These are phyloP conservation scores for Epinotia ramella DNA, from an alignment of 2,888 invertebrate species.

Conservation along the genomic window DNA sequence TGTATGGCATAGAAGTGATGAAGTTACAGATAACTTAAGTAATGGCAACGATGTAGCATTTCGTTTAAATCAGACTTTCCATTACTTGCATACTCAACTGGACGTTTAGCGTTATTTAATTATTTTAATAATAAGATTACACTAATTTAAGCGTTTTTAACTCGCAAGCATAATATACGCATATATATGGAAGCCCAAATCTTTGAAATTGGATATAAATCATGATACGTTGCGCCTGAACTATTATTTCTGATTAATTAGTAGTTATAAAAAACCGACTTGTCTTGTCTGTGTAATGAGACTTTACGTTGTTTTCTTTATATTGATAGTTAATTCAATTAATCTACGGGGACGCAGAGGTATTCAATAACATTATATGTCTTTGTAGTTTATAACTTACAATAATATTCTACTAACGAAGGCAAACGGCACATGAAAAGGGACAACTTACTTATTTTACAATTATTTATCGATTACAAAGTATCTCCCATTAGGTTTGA, in stretches of 20 bases:
- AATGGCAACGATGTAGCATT: slow-evolving; percentile 53
- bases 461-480: not conserved
- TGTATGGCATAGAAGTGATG: not conserved
- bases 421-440: slow-evolving; percentile 14
- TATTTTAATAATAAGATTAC: slow-evolving; percentile 28
- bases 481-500: not conserved
- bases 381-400: slow-evolving; percentile 10
- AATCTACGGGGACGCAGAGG: not conserved
- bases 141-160: slow-evolving; percentile 3
- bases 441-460: not conserved
- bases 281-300: not conserved
- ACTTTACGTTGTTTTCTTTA: no score
- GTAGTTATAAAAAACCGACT: not conserved
- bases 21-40: slow-evolving; percentile 49
- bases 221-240: not conserved
- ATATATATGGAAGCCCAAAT: not conserved
- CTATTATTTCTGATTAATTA: not conserved
- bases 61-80: slow-evolving; percentile 64
- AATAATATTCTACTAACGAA: slow-evolving; percentile 24
- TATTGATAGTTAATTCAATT: not conserved
- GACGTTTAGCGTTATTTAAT: slow-evolving; percentile 14
- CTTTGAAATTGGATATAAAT: not conserved
- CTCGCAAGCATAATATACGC: not conserved
- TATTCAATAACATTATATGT: not conserved
- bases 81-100: slow-evolving; percentile 48